Percentiles rank a stretch among this genome's conserved stretches.
Conservation (phyloP, 2,888 invertebrate species). For the Onchidella celtica region DNA sequence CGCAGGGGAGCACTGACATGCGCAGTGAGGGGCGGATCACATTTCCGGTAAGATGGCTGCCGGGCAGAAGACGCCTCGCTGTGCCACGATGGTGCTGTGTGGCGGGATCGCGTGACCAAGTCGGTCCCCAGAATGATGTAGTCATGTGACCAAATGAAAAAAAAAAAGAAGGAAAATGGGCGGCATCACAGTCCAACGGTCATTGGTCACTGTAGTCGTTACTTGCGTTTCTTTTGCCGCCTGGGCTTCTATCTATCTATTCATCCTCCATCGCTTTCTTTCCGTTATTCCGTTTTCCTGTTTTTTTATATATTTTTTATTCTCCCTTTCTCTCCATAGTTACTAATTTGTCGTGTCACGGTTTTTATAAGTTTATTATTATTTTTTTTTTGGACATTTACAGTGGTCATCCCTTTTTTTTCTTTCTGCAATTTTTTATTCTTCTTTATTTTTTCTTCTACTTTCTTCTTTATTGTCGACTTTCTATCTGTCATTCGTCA, state of each 20-base stretch:
- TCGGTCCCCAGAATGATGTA: no score
- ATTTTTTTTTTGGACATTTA: no score
- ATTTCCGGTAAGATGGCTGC: slow-evolving; percentile 44
- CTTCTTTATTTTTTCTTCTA: no score
- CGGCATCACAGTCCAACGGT: slow-evolving; percentile 8
- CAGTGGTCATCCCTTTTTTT: no score
- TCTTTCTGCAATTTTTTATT: no score
- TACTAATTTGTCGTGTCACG: no score
- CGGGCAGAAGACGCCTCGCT: slow-evolving; percentile 21
- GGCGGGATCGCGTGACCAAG: slow-evolving; percentile 35
- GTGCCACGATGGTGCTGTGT: slow-evolving; percentile 6
- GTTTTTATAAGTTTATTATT: no score
- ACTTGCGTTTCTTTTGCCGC: background rate
- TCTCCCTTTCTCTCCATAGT: background rate
- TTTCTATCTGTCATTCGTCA: no score
- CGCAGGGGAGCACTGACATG: slow-evolving; percentile 45
- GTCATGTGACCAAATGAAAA: slow-evolving; percentile 17
- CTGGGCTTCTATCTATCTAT: background rate
- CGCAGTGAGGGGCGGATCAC: slow-evolving; percentile 44
- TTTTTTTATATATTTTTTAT: background rate
- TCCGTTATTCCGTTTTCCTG: background rate
- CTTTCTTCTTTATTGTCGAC: no score
- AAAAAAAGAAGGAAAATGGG: no score
- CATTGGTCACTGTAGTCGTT: slow-evolving; percentile 13
- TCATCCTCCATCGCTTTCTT: background rate